phyloP scores from a whole-genome alignment of 2,797 vertebrate genomes.

The Nannoperca obscura region DNA sequence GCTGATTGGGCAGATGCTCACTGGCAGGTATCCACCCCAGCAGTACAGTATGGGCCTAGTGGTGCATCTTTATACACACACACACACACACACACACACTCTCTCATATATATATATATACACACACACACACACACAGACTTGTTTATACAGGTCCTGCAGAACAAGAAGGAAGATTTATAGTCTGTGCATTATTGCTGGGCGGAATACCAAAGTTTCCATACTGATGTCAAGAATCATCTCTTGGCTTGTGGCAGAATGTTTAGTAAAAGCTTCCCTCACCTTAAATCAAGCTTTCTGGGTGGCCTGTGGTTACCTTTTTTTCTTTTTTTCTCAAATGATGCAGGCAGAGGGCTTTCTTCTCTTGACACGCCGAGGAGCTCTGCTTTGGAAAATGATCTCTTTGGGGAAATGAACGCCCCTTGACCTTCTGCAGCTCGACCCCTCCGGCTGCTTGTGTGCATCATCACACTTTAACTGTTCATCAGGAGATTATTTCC shows the following conservation, averaged over 20 bases:
- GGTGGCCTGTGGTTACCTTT: not conserved
- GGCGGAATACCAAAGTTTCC: not conserved
- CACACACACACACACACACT: not conserved
- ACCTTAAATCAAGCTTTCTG: slow-evolving; percentile 5
- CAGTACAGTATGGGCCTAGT: slow-evolving; percentile 7
- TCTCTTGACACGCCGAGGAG: not conserved
- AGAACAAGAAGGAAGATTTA: slow-evolving; percentile 22
- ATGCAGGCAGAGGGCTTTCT: not conserved
- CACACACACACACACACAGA: too few species aligned
- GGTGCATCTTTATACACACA: not conserved
- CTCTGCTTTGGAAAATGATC: not conserved
- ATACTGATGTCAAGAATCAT: slow-evolving; percentile 9
- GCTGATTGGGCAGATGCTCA: slow-evolving; percentile 78
- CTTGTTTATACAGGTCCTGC: not conserved
- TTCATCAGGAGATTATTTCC: not conserved
- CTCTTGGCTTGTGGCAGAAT: not conserved
- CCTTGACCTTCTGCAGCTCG: not conserved
- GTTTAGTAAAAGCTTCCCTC: slow-evolving; percentile 5
- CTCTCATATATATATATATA: too few species aligned
- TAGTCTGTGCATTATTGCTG: not conserved
- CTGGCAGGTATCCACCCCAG: slow-evolving; percentile 59
- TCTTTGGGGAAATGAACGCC: not conserved
- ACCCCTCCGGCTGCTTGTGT: not conserved
- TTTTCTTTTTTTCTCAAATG: not conserved
- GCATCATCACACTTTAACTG: not conserved